phyloP scores from a whole-genome alignment of 2,888 invertebrate genomes.

The Anthrax anthrax region DNA sequence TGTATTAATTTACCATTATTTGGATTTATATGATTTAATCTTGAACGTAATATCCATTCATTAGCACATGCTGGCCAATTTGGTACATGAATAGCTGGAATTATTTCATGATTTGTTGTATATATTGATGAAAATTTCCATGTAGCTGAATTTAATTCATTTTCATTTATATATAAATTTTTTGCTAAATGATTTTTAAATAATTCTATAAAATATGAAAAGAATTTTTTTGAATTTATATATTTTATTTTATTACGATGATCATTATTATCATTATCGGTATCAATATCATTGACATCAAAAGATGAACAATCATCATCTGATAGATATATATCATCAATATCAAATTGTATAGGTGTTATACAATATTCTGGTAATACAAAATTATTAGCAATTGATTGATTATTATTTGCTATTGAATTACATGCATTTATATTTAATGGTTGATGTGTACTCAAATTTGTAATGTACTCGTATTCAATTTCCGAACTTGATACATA shows the following conservation, averaged over 20 bases:
- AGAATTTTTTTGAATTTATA: conserved; percentile 51
- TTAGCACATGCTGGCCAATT: conserved; percentile 61
- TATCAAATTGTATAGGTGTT: conserved; percentile 14
- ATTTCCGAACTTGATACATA: conserved; percentile 18
- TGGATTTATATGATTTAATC: conserved; percentile 42
- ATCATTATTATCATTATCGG: conserved; percentile 14
- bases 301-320: conserved; percentile 16
- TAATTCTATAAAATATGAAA: conserved; percentile 49
- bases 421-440: conserved; percentile 18
- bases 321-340: too few relatives aligned
- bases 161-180: conserved; percentile 41
- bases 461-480: conserved; percentile 46
- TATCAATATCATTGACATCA: too few relatives aligned
- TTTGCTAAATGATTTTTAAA: conserved; percentile 46
- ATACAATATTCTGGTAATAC: conserved; percentile 27
- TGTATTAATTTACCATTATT: conserved; percentile 43
- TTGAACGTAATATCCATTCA: conserved; percentile 48
- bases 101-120: conserved; percentile 49
- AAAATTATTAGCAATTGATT: conserved; percentile 5
- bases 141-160: conserved; percentile 40
- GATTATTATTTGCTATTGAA: neutral
- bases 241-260: conserved; percentile 18
- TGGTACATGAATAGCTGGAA: conserved; percentile 46
- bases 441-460: conserved; percentile 43
- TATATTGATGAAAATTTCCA: conserved; percentile 54